Percentiles rank a stretch among this genome's conserved stretches.
Evolutionary conservation across 2,797 vertebrate genomes (phyloP).

Genomic region (Aselliscus stoliczkanus): DNA sequence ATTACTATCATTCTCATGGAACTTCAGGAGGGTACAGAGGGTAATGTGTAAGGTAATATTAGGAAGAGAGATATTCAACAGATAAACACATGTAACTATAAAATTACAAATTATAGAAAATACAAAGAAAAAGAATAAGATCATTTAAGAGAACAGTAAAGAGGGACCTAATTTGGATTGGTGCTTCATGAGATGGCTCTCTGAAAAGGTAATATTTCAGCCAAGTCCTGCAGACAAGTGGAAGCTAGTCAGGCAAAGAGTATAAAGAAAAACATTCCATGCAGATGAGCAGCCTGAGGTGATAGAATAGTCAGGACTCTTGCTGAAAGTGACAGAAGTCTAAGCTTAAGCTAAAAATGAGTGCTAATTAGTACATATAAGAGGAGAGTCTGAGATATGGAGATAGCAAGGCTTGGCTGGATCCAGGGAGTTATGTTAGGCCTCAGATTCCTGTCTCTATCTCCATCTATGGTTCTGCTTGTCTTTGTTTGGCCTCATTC

Average conservation of each 20-base stretch:
- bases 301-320: not conserved
- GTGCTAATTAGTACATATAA: not conserved
- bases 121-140: not conserved
- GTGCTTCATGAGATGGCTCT: not conserved
- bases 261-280: not conserved
- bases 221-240: not conserved
- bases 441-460: not conserved
- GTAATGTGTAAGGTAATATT: not conserved
- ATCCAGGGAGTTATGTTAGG: not conserved
- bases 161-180: not conserved
- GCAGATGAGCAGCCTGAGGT: not conserved
- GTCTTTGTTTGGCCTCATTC: not conserved
- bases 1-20: not conserved
- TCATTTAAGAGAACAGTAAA: not conserved
- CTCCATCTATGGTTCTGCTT: not conserved
- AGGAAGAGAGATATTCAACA: constrained; percentile 1
- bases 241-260: not conserved
- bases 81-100: not conserved
- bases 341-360: not conserved
- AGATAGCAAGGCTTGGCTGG: not conserved
- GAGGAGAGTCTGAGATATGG: not conserved
- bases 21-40: not conserved
- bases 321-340: not conserved
- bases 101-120: not conserved
- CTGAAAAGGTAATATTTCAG: not conserved